Base-by-base conservation (phyloP, 2,797 vertebrate species). In the Sebastes aleutianus region DNA sequence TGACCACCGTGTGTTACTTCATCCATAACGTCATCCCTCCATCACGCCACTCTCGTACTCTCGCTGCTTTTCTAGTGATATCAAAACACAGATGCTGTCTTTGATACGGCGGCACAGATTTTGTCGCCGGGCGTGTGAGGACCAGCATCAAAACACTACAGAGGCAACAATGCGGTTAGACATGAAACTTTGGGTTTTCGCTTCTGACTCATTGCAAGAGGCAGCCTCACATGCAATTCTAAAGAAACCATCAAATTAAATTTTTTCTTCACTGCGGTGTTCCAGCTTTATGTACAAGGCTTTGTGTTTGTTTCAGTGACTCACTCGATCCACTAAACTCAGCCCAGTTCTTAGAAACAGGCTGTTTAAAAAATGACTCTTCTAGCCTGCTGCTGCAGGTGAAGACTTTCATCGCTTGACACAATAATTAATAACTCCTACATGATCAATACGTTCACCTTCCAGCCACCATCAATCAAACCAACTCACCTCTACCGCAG, bases 1-100 rank as follows among this genome's bases (percentile, higher is more conserved):
- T 88, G 88, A 84, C 86, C 89, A 79, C 80, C 77, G 32, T 82
- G 83, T 82, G 74, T 86, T 79, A 70, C 87, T 83, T 88, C 85
- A 72, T 82, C 69, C 43, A 2, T 75, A 53, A 74, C 75, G 31
- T 90, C 84, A 86, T 67, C 76, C 65, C 39, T 68, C 50, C 65
- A 76, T 80, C 75, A 67, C 29, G 73, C 75, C 77, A 26, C 47
- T 76, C 78, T 72, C 32, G 70, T 91, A 73, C 80, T 91, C 13
- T 43, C 39, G 36, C 39, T 81, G 79, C 64, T 72, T 84, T 80
- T 83, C 36, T n/a, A 73, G 61, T 34, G 83, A 83, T 54, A 80
- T 72, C 72, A 81, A 84, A 91, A 87, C 83, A 84, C 79, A 88
- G 78, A 85, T 78, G 81, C 66, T 27, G 59, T 75, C 56, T 73